phyloP scores from a whole-genome alignment of 2,888 invertebrate genomes.

The Folsomia candida region DNA sequence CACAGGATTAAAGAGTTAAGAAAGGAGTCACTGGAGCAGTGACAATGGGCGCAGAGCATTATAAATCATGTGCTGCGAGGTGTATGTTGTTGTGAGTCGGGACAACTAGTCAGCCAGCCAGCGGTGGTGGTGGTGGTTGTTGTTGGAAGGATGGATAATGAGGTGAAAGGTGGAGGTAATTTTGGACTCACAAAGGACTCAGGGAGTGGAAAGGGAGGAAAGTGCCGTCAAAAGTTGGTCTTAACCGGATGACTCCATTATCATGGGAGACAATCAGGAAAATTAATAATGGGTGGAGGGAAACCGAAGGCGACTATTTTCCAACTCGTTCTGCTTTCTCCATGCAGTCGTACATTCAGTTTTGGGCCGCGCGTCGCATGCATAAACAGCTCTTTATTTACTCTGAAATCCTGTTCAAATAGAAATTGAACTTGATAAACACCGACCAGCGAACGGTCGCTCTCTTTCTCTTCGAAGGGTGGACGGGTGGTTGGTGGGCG shows the following conservation, averaged over 20 bases:
- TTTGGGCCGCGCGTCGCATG: not conserved
- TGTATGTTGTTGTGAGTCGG: not conserved
- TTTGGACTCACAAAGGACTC: conserved; percentile 11
- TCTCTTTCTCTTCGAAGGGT: too few species aligned
- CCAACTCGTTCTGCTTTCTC: not conserved
- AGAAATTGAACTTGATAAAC: not conserved
- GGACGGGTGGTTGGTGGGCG: too few species aligned
- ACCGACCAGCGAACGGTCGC: too few species aligned
- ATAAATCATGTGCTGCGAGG: not conserved
- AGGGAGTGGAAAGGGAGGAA: conserved; percentile 13
- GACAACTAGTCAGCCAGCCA: not conserved
- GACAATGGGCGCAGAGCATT: not conserved
- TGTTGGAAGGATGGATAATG: not conserved
- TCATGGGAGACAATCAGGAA: conserved; percentile 29
- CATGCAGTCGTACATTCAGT: too few species aligned
- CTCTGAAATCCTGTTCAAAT: not conserved
- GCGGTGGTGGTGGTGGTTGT: not conserved
- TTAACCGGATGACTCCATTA: conserved; percentile 25
- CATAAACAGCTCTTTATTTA: conserved; percentile 4
- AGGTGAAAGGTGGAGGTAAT: conserved; percentile 18
- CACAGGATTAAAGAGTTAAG: not conserved
- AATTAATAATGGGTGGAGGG: conserved; percentile 36
- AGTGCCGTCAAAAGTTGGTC: conserved; percentile 10
- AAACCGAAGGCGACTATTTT: conserved; percentile 1
- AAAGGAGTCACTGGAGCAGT: not conserved